Percentiles rank a stretch among this genome's conserved stretches.
Conservation (phyloP, 2,888 invertebrate genomes). For the Polia nebulosa region DNA sequence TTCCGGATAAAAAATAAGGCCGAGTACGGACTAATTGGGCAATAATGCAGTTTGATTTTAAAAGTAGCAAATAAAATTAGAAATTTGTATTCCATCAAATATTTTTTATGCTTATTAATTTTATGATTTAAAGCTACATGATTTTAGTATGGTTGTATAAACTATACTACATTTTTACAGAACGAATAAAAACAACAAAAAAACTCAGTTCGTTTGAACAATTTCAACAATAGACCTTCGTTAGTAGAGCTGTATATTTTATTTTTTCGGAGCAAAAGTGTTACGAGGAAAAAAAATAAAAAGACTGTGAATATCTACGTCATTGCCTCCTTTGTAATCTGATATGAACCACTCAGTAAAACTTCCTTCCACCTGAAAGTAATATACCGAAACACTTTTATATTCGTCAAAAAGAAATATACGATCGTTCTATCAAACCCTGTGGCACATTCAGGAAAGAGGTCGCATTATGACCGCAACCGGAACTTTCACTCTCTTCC, state of each 20-base stretch:
- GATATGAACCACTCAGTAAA: slow-evolving; percentile 25
- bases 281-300: neutral
- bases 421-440: slow-evolving; percentile 39
- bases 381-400: slow-evolving; percentile 38
- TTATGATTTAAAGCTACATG: neutral
- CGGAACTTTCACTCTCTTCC: slow-evolving; percentile 43
- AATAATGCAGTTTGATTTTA: no score
- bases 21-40: no score
- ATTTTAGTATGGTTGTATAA: neutral
- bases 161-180: neutral
- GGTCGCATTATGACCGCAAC: slow-evolving; percentile 49
- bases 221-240: neutral
- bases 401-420: slow-evolving; percentile 38
- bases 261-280: neutral
- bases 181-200: neutral
- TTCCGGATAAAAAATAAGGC: no score
- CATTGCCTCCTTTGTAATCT: slow-evolving; percentile 10
- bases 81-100: no score
- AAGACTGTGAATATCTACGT: neutral
- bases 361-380: neutral
- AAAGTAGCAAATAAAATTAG: no score
- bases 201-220: neutral
- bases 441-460: slow-evolving; percentile 24
- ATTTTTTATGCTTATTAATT: no score
- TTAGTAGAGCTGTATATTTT: neutral